Evolutionary conservation across 2,113 vertebrate species (phyloP), one percentile per base, ranked within the genome.

Genomic region (Atractosteus spatula): DNA sequence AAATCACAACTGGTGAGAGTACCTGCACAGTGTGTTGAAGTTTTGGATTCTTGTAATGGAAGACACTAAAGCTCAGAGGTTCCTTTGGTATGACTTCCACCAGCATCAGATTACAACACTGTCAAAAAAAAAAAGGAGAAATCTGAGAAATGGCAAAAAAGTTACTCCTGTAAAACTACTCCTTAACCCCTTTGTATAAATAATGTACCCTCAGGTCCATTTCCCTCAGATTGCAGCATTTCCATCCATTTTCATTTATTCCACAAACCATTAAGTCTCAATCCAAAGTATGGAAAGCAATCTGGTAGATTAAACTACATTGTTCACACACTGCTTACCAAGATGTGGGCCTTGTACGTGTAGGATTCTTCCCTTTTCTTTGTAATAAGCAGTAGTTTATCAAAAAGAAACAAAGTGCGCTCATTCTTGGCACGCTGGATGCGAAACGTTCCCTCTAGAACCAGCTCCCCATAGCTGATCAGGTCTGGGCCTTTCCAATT

Each of bases 31-130:
- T 99, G 82, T 99, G 97, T 69, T 99, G 97, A 71, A 98, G 91
- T 89, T 99, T 99, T 77, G 97, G 96, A 80, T 97, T 99, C 93
- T 98, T 99, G 88, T 99, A 99, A 83, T 99, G 96, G 84, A 99
- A 99, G 73, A 99, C 94, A 0, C 94, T 99, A 86, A 99, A 99
- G 82, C 97, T 98, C 76, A 98, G 90, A 0, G 96, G 96, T 63
- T 99, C 97, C 81, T 99, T 99, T 3, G 97, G 95, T 74, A 98
- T 98, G 68, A 98, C 89, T 75, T 99, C 97, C 76, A 99, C 97
- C n/a, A 99, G 91, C 97, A 99, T 99, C 79, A 99, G 91, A 85
- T 98, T 99, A 78, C 96, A 96, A 72, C 97, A 99, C 97, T 99
- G 85, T 8, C 83, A 75, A 0, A 57, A 14, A 79, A 10, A 84